Evolutionary conservation across 2,113 vertebrate genomes (phyloP).

Genomic region (Muscicapa adusta): DNA sequence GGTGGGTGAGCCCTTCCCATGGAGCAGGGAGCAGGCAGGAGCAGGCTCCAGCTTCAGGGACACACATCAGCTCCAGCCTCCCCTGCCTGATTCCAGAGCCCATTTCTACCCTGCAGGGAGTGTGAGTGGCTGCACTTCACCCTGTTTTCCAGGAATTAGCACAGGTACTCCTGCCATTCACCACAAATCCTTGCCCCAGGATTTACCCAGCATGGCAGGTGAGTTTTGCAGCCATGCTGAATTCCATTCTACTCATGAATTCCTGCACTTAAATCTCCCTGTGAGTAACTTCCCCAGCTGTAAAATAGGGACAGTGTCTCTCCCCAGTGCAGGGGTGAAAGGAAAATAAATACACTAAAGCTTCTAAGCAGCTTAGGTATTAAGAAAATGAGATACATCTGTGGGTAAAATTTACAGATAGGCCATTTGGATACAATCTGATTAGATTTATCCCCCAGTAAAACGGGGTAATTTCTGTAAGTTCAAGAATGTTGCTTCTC

Average conservation of each 20-base stretch:
- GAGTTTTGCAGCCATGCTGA: constrained; percentile 21
- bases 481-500: background rate
- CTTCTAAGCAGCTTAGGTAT: constrained; percentile 51
- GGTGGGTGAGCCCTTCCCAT: background rate
- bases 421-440: background rate
- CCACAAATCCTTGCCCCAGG: background rate
- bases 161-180: background rate
- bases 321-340: background rate
- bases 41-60: background rate
- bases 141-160: background rate
- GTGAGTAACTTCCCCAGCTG: constrained; percentile 30
- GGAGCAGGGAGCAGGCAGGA: background rate
- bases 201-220: constrained; percentile 42
- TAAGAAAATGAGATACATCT: constrained; percentile 59
- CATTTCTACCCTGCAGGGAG: background rate
- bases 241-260: constrained; percentile 7
- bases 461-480: background rate
- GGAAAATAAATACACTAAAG: constrained; percentile 52
- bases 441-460: constrained; percentile 37
- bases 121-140: background rate
- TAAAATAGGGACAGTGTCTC: constrained; percentile 15
- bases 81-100: background rate
- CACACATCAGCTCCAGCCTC: background rate
- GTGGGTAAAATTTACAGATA: constrained; percentile 24
- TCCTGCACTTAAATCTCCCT: background rate